phyloP scores from a whole-genome alignment of 2,113 vertebrate genomes.

The Sylvia atricapilla region DNA sequence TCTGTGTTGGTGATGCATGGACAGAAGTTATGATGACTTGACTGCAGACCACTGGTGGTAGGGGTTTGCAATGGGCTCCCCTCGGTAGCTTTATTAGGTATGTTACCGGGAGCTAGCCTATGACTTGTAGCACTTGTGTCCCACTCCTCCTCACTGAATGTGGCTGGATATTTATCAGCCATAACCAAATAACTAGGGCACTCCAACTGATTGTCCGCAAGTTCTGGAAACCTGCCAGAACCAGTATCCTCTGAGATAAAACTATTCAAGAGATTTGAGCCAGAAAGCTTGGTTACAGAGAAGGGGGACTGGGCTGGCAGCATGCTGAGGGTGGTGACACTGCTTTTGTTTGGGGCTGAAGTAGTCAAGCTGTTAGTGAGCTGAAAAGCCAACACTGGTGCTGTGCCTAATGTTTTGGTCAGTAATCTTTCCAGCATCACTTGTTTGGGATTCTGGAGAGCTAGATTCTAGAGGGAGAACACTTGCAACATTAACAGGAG shows the following conservation, averaged over 20 bases:
- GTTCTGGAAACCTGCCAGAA: conserved; percentile 3
- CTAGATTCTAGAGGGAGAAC: neutral
- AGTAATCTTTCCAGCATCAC: neutral
- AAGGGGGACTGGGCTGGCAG: neutral
- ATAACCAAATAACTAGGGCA: neutral
- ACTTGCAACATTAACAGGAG: neutral
- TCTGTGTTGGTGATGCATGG: conserved; percentile 60
- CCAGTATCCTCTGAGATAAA: neutral
- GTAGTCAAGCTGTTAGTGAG: conserved; percentile 9
- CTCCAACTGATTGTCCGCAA: neutral
- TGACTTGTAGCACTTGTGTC: neutral
- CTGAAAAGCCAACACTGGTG: neutral
- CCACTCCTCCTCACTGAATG: neutral
- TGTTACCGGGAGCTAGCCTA: neutral
- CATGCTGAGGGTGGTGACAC: neutral
- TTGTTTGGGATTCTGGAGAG: neutral
- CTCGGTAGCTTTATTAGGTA: neutral
- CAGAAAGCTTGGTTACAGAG: neutral
- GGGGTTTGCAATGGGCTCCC: conserved; percentile 41
- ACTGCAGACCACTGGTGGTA: conserved; percentile 47
- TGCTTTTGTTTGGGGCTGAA: conserved; percentile 18
- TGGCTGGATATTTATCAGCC: neutral
- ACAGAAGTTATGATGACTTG: conserved; percentile 56
- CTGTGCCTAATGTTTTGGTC: neutral
- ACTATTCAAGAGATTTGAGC: neutral